These are phyloP conservation scores for Mus musculus DNA, from an alignment of 2,113 vertebrate species.

Conservation along the genomic window DNA sequence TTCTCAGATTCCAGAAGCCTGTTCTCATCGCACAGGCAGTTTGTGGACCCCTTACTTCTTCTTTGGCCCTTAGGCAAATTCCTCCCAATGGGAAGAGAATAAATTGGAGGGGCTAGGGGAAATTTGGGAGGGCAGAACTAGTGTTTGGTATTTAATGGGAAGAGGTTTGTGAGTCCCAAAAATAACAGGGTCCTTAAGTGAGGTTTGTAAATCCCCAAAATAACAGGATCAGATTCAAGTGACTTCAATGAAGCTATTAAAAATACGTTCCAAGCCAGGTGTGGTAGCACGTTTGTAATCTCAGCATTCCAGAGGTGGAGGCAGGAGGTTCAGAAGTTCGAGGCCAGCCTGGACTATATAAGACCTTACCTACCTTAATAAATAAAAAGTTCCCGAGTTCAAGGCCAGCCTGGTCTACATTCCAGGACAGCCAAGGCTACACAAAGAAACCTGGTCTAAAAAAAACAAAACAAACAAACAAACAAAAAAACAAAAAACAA, in stretches of 20 bases:
- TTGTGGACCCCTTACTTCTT: neutral
- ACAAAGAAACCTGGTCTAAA: neutral
- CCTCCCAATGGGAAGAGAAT: neutral
- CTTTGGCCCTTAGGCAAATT: neutral
- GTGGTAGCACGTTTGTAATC: neutral
- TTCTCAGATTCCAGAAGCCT: neutral
- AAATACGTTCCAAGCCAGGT: neutral
- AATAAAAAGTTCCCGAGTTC: neutral
- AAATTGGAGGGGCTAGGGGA: neutral
- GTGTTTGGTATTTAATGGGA: neutral
- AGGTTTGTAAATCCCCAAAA: constrained; percentile 51
- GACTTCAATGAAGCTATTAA: constrained; percentile 61
- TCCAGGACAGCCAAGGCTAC: neutral
- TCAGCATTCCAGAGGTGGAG: neutral
- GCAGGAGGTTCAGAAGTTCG: neutral
- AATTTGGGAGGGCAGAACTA: constrained; percentile 24
- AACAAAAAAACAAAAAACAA: too few relatives aligned
- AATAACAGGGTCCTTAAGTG: constrained; percentile 18
- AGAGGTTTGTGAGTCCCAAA: constrained; percentile 46
- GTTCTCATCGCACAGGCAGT: neutral
- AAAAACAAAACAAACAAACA: neutral
- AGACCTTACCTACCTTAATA: neutral
- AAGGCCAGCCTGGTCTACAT: neutral
- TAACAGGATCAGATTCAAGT: neutral
- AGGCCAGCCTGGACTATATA: neutral